Percentiles rank a stretch among this genome's conserved stretches.
Evolutionary conservation across 2,113 vertebrate genomes (phyloP).

Genomic region (Megalops atlanticus): DNA sequence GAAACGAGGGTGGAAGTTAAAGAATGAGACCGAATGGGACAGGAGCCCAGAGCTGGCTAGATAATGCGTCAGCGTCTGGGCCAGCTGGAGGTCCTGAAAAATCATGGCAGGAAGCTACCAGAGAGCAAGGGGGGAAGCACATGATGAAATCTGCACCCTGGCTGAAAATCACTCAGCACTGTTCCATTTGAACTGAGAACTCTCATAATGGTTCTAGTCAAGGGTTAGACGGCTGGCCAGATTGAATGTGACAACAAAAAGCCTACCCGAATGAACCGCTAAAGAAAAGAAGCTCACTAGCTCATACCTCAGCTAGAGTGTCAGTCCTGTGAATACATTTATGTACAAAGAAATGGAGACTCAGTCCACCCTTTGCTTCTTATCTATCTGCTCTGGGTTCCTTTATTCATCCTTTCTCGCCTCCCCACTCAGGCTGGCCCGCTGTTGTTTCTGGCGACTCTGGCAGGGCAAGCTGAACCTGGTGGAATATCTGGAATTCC

Average conservation of each 20-base stretch:
- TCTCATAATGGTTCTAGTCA: background rate
- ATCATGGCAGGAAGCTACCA: slow-evolving; percentile 1
- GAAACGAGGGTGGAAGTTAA: slow-evolving; percentile 17
- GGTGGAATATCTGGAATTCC: slow-evolving; percentile 19
- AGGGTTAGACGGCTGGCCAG: no score
- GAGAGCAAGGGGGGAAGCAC: background rate
- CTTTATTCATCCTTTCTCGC: no score
- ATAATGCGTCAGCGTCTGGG: slow-evolving; percentile 3
- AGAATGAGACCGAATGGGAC: slow-evolving; percentile 4
- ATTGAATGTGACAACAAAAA: no score
- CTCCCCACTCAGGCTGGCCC: background rate
- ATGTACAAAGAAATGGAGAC: no score
- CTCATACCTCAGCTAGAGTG: no score
- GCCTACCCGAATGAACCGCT: no score
- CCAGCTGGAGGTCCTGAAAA: background rate
- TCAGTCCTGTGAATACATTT: no score
- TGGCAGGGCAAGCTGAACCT: background rate
- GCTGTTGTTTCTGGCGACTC: background rate
- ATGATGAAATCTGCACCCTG: background rate
- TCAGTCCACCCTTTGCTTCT: background rate
- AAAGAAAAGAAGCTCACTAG: no score
- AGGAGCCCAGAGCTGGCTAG: background rate
- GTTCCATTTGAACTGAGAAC: background rate
- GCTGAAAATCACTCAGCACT: background rate
- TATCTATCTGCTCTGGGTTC: background rate